Conservation (phyloP, 1,140 invertebrate species). For the Tetragnatha versicolor region DNA sequence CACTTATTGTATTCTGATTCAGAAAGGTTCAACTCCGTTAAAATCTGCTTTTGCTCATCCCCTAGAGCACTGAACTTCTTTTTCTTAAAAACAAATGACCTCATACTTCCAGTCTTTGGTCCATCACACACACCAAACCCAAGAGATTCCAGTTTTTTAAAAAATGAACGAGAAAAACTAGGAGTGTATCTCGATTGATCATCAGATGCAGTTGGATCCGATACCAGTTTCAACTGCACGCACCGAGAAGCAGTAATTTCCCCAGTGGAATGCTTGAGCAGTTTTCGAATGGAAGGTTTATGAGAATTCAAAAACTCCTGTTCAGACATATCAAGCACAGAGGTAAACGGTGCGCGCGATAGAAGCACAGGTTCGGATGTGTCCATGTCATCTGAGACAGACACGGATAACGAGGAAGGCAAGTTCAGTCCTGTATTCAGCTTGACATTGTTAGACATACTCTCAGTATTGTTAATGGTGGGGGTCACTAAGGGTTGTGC, state of each 20-base stretch:
- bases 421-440: slow-evolving; percentile 3
- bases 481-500: neutral
- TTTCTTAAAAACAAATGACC: slow-evolving; percentile 45
- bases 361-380: neutral
- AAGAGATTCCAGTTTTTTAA: slow-evolving; percentile 16
- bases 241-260: slow-evolving; percentile 23
- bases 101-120: neutral
- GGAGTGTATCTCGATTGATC: neutral
- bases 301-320: slow-evolving; percentile 20
- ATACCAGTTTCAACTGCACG: slow-evolving; percentile 26
- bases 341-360: slow-evolving; percentile 1
- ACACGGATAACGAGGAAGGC: slow-evolving; percentile 8
- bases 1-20: slow-evolving; percentile 48
- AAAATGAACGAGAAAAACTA: slow-evolving; percentile 16
- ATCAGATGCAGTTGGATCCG: slow-evolving; percentile 23
- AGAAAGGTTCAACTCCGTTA: slow-evolving; percentile 1
- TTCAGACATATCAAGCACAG: slow-evolving; percentile 22
- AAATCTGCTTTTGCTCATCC: slow-evolving; percentile 11
- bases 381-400: neutral
- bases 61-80: slow-evolving; percentile 36
- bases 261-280: neutral
- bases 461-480: neutral
- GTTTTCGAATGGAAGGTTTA: neutral
- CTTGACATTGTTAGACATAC: neutral
- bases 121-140: slow-evolving; percentile 41